phyloP scores from a whole-genome alignment of 2,113 vertebrate genomes.

The Mobula birostris region DNA sequence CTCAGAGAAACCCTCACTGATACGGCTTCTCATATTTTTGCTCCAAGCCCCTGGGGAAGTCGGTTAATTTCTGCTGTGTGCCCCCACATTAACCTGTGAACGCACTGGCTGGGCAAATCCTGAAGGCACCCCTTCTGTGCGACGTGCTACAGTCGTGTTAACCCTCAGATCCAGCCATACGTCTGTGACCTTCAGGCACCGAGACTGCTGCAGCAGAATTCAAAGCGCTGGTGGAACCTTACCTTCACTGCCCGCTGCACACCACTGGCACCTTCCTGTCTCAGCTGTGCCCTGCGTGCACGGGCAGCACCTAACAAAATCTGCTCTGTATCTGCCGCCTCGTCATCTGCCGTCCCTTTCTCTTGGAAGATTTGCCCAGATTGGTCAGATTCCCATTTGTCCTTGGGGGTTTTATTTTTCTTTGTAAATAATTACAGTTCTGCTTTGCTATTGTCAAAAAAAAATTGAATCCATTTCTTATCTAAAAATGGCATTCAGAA shows the following conservation, averaged over 20 bases:
- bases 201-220: not conserved
- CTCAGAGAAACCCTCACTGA: not conserved
- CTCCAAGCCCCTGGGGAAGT: too few relatives aligned
- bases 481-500: not conserved
- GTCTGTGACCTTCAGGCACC: not conserved
- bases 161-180: not conserved
- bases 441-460: too few relatives aligned
- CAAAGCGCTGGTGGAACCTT: not conserved
- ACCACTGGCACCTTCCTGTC: not conserved
- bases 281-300: not conserved
- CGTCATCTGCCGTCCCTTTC: not conserved
- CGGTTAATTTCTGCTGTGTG: not conserved
- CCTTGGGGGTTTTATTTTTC: not conserved
- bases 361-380: not conserved
- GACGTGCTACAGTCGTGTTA: not conserved
- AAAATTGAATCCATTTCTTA: not conserved
- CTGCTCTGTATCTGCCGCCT: not conserved
- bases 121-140: not conserved
- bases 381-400: not conserved
- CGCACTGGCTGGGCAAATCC: not conserved
- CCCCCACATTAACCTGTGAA: not conserved
- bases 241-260: too few relatives aligned
- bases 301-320: not conserved
- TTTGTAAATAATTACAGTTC: not conserved
- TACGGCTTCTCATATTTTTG: not conserved